phyloP scores from a whole-genome alignment of 2,113 vertebrate genomes.

The Cynocephalus volans region DNA sequence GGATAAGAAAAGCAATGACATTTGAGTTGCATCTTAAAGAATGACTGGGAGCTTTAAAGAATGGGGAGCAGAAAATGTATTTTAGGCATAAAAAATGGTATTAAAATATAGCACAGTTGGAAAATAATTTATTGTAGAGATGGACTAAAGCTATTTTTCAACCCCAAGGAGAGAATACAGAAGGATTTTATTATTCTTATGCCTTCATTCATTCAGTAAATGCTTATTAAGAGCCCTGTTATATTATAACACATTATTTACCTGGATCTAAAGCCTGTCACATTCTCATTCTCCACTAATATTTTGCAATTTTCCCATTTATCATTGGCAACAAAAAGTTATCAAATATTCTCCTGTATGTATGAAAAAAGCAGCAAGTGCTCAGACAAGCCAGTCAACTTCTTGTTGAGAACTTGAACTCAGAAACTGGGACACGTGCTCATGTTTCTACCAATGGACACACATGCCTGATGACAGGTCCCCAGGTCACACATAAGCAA shows the following conservation, averaged over 20 bases:
- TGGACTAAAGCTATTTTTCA: constrained; percentile 42
- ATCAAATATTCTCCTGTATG: neutral
- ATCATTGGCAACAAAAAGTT: neutral
- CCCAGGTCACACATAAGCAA: neutral
- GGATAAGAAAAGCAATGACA: neutral
- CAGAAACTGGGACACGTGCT: neutral
- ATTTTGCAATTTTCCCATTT: neutral
- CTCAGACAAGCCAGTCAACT: neutral
- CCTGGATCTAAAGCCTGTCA: constrained; percentile 1
- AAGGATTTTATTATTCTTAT: neutral
- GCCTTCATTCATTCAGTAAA: too few relatives aligned
- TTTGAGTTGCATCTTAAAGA: neutral
- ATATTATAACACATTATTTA: too few relatives aligned
- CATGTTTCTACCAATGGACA: neutral
- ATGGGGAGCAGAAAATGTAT: neutral
- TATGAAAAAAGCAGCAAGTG: neutral
- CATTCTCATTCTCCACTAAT: neutral
- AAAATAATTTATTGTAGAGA: constrained; percentile 42
- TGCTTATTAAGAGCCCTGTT: too few relatives aligned
- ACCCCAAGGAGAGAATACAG: neutral
- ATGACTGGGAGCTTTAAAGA: neutral
- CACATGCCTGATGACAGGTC: neutral
- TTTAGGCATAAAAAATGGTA: neutral
- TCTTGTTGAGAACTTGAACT: neutral
- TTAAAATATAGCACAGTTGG: neutral